Evolutionary conservation across 2,113 vertebrate genomes (phyloP).

Genomic region (Sceloporus undulatus): DNA sequence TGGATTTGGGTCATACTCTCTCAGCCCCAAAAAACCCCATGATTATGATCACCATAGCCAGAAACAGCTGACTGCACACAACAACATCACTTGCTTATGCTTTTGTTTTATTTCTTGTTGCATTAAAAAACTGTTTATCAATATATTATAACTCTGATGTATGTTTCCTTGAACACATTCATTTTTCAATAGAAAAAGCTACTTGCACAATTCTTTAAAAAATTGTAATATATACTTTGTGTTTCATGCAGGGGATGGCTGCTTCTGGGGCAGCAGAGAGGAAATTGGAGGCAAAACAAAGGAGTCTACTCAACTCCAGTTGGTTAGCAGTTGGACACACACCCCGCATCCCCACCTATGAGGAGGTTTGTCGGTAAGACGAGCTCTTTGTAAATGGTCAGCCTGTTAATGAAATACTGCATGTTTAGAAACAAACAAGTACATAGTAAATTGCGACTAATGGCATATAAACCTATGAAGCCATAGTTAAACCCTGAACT

Average conservation of each 20-base stretch:
- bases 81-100: neutral
- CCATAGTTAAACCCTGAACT: too few species aligned
- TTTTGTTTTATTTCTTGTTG: neutral
- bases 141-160: neutral
- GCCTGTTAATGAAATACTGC: neutral
- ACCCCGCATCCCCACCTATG: constrained; percentile 89
- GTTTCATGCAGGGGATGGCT: constrained; percentile 88
- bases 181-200: neutral
- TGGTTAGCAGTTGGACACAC: constrained; percentile 89
- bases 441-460: neutral
- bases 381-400: neutral
- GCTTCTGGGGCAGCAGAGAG: constrained; percentile 95
- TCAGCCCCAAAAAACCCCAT: too few species aligned
- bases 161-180: neutral
- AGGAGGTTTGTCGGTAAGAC: constrained; percentile 89
- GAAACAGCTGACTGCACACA: too few species aligned
- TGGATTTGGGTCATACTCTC: too few species aligned
- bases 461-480: neutral
- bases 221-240: neutral
- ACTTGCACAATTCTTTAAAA: neutral
- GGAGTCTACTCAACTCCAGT: constrained; percentile 95
- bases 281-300: constrained; percentile 89
- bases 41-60: too few species aligned
- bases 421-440: neutral
- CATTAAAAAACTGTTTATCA: neutral